phyloP scores from a whole-genome alignment of 2,797 vertebrate species.

The Acrossocheilus wenchowensis region DNA sequence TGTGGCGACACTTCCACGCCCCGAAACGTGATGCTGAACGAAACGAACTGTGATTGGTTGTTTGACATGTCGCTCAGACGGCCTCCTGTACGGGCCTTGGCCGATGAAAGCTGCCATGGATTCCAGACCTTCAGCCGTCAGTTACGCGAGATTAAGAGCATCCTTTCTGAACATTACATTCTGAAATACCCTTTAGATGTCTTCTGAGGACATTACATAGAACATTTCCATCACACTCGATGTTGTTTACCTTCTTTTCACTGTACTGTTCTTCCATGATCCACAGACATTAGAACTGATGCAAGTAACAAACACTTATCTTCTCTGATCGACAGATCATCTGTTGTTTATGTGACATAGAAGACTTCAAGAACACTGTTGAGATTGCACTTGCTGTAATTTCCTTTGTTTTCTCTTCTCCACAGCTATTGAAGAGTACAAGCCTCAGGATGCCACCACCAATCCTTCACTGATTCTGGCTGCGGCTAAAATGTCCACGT shows the following conservation, averaged over 20 bases:
- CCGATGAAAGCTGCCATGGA: too few relatives aligned
- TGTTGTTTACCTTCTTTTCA: background rate
- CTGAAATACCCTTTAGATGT: too few relatives aligned
- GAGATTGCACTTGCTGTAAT: background rate
- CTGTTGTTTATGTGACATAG: background rate
- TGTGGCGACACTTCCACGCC: too few relatives aligned
- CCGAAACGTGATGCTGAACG: too few relatives aligned
- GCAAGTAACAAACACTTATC: background rate
- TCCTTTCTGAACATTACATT: too few relatives aligned
- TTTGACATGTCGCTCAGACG: too few relatives aligned
- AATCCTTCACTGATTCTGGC: conserved; percentile 97
- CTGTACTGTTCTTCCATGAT: background rate
- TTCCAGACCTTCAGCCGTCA: too few relatives aligned
- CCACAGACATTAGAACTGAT: too few relatives aligned
- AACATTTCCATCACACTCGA: too few relatives aligned
- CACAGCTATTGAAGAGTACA: conserved; percentile 94
- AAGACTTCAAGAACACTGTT: background rate
- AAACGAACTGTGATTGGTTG: too few relatives aligned
- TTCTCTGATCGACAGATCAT: background rate
- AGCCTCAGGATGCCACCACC: conserved; percentile 97
- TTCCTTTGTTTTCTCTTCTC: background rate
- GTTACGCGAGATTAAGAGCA: too few relatives aligned
- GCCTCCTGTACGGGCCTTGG: too few relatives aligned
- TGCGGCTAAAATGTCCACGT: conserved; percentile 92
- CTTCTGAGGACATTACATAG: background rate